A percentile compares a stretch with the other conserved stretches of the same genome.
Conservation (phyloP, 1,140 invertebrate species). For the Polypedilum vanderplanki region DNA sequence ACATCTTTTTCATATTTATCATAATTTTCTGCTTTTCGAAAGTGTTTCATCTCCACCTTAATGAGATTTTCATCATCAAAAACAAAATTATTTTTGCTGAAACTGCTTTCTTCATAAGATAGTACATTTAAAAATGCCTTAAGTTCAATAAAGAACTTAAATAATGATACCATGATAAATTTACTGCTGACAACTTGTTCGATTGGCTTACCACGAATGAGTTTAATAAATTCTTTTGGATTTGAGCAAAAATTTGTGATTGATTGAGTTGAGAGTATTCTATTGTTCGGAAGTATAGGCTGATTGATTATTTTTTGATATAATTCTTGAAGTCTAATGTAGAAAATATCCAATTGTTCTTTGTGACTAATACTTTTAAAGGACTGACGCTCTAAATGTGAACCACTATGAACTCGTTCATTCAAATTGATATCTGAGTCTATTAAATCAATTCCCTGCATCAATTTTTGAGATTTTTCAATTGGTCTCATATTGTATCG, state of each 20-base stretch:
- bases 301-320: neutral
- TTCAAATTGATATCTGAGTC: neutral
- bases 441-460: neutral
- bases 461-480: neutral
- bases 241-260: neutral
- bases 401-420: neutral
- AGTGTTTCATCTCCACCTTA: neutral
- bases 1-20: neutral
- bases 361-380: neutral
- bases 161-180: neutral
- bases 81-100: neutral
- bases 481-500: neutral
- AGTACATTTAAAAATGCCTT: neutral
- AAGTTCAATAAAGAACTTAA: neutral
- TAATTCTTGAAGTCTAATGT: neutral
- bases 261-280: neutral
- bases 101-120: neutral
- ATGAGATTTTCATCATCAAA: neutral
- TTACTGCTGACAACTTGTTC: neutral
- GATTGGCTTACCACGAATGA: slow-evolving; percentile 6
- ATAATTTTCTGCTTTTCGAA: neutral
- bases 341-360: neutral
- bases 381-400: neutral
- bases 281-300: neutral
- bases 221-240: neutral